Evolutionary conservation across 2,888 invertebrate genomes (phyloP).

Genomic region (Elmis aenea): DNA sequence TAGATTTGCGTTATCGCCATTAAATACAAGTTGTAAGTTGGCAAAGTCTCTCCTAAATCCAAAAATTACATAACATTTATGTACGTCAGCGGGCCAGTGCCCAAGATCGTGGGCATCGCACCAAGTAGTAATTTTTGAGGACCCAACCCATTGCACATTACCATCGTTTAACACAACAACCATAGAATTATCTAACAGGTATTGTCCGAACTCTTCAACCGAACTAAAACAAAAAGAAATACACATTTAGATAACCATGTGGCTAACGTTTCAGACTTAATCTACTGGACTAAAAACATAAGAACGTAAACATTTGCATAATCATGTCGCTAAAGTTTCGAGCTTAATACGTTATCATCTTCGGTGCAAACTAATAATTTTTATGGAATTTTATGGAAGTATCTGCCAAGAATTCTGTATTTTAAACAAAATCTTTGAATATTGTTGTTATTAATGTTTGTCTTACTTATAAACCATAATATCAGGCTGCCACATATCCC

Average conservation of each 20-base stretch:
- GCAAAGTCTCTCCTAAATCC: constrained; percentile 39
- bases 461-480: constrained; percentile 49
- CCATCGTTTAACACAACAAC: constrained; percentile 36
- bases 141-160: constrained; percentile 39
- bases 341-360: too few relatives aligned
- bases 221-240: constrained; percentile 32
- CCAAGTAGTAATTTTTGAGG: constrained; percentile 37
- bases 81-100: constrained; percentile 45
- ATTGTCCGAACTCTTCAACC: constrained; percentile 27
- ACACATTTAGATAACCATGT: too few relatives aligned
- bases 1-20: too few relatives aligned
- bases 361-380: too few relatives aligned
- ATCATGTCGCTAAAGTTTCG: constrained; percentile 11
- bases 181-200: constrained; percentile 33
- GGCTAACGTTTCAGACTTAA: too few relatives aligned
- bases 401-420: too few relatives aligned
- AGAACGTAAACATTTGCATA: constrained; percentile 1
- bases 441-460: too few relatives aligned
- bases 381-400: too few relatives aligned
- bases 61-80: constrained; percentile 41
- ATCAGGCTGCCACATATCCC: constrained; percentile 59
- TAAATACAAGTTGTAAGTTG: constrained; percentile 29
- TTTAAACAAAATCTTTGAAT: too few relatives aligned
- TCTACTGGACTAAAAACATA: too few relatives aligned
- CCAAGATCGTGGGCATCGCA: constrained; percentile 38